Percentiles rank a stretch among this genome's conserved stretches.
These are phyloP conservation scores for Columba janthina DNA, from an alignment of 2,113 vertebrate species.

Conservation along the genomic window DNA sequence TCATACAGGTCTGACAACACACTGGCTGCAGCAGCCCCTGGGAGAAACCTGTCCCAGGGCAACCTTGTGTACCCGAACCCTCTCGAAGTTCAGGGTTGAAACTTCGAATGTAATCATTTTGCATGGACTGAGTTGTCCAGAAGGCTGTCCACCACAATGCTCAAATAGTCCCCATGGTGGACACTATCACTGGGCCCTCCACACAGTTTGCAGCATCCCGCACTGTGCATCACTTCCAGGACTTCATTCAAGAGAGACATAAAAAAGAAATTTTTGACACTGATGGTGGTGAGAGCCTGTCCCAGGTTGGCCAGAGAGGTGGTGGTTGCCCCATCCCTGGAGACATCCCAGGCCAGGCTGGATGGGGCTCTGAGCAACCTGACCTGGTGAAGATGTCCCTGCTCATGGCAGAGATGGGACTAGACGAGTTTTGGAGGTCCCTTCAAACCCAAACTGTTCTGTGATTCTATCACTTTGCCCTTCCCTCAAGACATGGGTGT, in stretches of 20 bases:
- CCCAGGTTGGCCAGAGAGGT: too few species aligned
- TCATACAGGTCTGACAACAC: not conserved
- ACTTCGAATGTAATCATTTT: rapidly evolving
- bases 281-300: too few species aligned
- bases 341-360: too few species aligned
- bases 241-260: not conserved
- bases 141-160: not conserved
- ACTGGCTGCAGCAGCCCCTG: not conserved
- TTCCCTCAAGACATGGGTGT: rapidly evolving
- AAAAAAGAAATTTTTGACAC: too few species aligned
- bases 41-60: not conserved
- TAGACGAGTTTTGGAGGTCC: too few species aligned
- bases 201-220: not conserved
- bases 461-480: too few species aligned
- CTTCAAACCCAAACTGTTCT: too few species aligned
- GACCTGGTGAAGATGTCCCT: too few species aligned
- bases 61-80: not conserved
- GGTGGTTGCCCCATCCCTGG: too few species aligned
- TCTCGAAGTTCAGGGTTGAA: not conserved
- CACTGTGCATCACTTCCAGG: rapidly evolving
- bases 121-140: not conserved
- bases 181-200: not conserved
- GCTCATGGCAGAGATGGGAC: too few species aligned
- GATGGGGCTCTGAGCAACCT: too few species aligned
- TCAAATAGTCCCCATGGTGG: not conserved